A percentile compares a stretch with the other conserved stretches of the same genome.
These are phyloP conservation scores for Pelodytes ibericus DNA, from an alignment of 2,797 vertebrate species.

Conservation along the genomic window DNA sequence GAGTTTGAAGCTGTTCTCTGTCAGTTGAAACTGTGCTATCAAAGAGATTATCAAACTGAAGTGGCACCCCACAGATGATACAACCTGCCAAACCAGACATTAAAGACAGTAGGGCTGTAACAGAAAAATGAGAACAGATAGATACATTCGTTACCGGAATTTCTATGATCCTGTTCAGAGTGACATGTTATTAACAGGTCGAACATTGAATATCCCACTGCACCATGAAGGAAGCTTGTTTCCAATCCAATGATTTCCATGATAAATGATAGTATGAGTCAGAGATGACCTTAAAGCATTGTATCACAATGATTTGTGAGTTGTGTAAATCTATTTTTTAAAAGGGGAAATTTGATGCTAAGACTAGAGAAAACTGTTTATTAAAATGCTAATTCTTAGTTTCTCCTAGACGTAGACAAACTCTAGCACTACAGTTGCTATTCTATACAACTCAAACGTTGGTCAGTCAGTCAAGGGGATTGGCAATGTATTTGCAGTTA, in stretches of 20 bases:
- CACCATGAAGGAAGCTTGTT: not conserved
- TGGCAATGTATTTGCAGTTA: too few relatives aligned
- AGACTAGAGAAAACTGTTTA: too few relatives aligned
- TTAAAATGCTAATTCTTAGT: too few relatives aligned
- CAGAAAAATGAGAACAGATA: not conserved
- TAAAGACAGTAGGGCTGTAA: not conserved
- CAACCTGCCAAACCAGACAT: not conserved
- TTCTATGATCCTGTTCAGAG: not conserved
- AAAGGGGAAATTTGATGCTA: too few relatives aligned
- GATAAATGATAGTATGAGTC: not conserved
- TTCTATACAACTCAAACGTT: too few relatives aligned
- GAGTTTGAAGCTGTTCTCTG: conserved; percentile 7
- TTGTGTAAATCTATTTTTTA: too few relatives aligned
- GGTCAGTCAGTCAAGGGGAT: too few relatives aligned
- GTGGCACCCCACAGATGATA: not conserved
- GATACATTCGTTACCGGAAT: not conserved
- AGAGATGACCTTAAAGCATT: too few relatives aligned
- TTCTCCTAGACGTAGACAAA: too few relatives aligned
- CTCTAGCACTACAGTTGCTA: too few relatives aligned
- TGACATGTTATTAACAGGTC: conserved; percentile 5
- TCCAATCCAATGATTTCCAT: not conserved
- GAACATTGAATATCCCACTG: conserved; percentile 3
- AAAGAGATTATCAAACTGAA: not conserved
- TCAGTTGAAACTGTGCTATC: not conserved
- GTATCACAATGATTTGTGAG: too few relatives aligned